phyloP scores from a whole-genome alignment of 1,140 invertebrate species.

The Atta texana region DNA sequence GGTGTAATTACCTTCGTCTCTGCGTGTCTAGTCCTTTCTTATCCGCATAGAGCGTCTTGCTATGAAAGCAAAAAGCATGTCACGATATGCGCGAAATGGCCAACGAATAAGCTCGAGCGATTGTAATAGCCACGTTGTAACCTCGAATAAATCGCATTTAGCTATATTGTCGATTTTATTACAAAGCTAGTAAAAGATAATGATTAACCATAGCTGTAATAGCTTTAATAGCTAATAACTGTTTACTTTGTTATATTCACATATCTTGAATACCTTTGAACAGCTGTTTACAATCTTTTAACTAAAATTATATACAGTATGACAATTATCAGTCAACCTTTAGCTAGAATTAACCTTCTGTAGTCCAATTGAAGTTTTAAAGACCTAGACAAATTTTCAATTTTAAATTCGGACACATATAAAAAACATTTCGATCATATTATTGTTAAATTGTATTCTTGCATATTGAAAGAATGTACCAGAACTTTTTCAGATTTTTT shows the following conservation, averaged over 20 bases:
- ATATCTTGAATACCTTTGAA: neutral
- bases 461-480: no score
- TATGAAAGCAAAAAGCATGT: constrained; percentile 18
- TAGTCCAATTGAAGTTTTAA: no score
- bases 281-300: neutral
- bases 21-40: constrained; percentile 62
- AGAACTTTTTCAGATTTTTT: no score
- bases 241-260: neutral
- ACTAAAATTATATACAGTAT: neutral
- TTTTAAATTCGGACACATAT: no score
- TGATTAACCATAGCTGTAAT: neutral
- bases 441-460: no score
- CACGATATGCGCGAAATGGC: constrained; percentile 28
- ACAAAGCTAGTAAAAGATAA: neutral
- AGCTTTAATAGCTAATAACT: constrained; percentile 8
- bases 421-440: no score
- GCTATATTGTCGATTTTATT: neutral
- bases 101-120: constrained; percentile 17
- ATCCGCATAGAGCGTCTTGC: constrained; percentile 48
- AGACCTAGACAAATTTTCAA: no score
- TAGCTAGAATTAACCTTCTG: neutral
- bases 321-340: neutral
- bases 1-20: constrained; percentile 47
- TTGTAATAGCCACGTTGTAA: constrained; percentile 29
- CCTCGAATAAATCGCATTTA: constrained; percentile 12